Conservation (phyloP, 1,140 invertebrate species). For the Pomacea maculata region DNA sequence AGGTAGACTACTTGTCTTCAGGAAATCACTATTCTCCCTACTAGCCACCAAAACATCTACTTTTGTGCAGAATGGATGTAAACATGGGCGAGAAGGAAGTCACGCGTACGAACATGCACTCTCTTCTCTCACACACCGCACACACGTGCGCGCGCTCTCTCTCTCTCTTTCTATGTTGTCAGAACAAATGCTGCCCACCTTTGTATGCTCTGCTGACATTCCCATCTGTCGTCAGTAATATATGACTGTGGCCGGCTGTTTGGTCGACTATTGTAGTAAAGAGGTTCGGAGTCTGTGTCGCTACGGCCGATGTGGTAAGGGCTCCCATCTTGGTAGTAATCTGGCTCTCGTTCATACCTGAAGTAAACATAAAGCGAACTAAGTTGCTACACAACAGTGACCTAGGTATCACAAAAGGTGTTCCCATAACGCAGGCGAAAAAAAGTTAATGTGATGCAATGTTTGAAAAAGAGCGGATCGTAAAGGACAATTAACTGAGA, state of each 20-base stretch:
- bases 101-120: background rate
- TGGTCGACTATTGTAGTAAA: constrained; percentile 91
- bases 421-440: too few relatives aligned
- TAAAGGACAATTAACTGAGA: too few relatives aligned
- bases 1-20: too few relatives aligned
- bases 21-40: too few relatives aligned
- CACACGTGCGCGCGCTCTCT: background rate
- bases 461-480: too few relatives aligned
- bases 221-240: constrained; percentile 64
- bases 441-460: too few relatives aligned
- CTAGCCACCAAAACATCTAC: too few relatives aligned
- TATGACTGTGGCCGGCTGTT: constrained; percentile 49
- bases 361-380: background rate
- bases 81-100: too few relatives aligned
- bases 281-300: constrained; percentile 76
- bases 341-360: constrained; percentile 44
- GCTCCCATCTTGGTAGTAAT: constrained; percentile 45
- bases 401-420: too few relatives aligned
- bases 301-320: constrained; percentile 59
- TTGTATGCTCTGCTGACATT: constrained; percentile 5
- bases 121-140: background rate
- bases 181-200: background rate
- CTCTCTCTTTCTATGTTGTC: too few relatives aligned
- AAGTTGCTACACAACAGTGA: background rate
- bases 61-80: too few relatives aligned